Percentiles rank a stretch among this genome's conserved stretches.
Conservation (phyloP, 2,113 vertebrate genomes). For the Trogon surrucura region DNA sequence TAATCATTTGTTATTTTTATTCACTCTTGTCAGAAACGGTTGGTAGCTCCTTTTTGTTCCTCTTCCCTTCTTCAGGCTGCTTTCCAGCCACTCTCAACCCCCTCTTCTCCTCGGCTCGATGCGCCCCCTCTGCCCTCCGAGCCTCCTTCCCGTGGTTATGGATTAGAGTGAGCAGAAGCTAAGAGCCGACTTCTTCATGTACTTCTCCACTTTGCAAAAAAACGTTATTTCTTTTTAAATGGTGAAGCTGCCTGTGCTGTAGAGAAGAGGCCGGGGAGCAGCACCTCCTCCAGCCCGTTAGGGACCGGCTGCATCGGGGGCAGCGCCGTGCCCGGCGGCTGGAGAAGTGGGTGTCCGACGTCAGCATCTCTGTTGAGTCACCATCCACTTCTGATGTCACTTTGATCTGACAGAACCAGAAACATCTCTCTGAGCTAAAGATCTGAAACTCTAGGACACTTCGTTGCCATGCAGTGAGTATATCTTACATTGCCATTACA, state of each 20-base stretch:
- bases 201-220: not conserved
- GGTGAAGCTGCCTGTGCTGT: not conserved
- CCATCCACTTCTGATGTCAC: not conserved
- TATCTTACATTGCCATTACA: not conserved
- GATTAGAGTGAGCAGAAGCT: not conserved
- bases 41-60: not conserved
- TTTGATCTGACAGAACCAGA: not conserved
- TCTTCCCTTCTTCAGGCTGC: not conserved
- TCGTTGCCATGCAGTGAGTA: not conserved
- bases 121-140: not conserved
- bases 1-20: not conserved
- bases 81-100: not conserved
- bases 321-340: fast-evolving
- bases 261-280: not conserved
- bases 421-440: not conserved
- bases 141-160: fast-evolving
- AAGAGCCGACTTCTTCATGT: fast-evolving
- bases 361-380: not conserved
- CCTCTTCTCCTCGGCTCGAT: not conserved
- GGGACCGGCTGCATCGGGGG: not conserved
- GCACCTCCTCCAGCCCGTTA: not conserved
- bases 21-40: not conserved
- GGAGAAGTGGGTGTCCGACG: not conserved
- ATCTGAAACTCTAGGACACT: not conserved
- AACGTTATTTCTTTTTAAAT: fast-evolving